phyloP scores from a whole-genome alignment of 2,888 invertebrate species.

The Trachelus troglodyta region DNA sequence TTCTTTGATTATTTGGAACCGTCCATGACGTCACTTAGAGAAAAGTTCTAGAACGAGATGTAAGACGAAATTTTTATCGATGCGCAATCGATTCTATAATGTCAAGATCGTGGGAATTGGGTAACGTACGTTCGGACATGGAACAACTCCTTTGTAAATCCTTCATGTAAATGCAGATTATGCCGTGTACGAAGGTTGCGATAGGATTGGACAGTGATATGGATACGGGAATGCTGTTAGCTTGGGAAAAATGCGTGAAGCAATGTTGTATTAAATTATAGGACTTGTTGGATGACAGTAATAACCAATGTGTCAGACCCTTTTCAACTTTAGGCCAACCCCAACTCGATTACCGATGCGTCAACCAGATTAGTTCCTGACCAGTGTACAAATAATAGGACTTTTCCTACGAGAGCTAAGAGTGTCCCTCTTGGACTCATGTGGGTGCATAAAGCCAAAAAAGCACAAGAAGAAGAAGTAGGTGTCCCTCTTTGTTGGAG shows the following conservation, averaged over 20 bases:
- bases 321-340: conserved; percentile 19
- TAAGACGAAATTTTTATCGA: background rate
- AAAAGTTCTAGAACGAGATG: background rate
- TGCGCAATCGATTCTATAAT: background rate
- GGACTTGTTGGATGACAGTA: background rate
- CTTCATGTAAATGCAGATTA: background rate
- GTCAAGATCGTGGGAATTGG: background rate
- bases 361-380: conserved; percentile 36
- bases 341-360: conserved; percentile 40
- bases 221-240: background rate
- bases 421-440: too few species aligned
- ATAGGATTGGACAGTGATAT: background rate
- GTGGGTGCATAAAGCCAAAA: too few species aligned
- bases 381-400: conserved; percentile 19
- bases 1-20: background rate
- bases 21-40: background rate
- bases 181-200: background rate
- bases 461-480: too few species aligned
- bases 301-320: conserved; percentile 5
- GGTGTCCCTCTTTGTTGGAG: background rate
- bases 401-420: background rate
- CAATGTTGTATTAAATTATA: conserved; percentile 1
- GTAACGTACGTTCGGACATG: background rate
- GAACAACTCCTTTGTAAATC: background rate
- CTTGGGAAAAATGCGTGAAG: background rate